Evolutionary conservation across 2,888 invertebrate genomes (phyloP).

Genomic region (Tenthredo notha): DNA sequence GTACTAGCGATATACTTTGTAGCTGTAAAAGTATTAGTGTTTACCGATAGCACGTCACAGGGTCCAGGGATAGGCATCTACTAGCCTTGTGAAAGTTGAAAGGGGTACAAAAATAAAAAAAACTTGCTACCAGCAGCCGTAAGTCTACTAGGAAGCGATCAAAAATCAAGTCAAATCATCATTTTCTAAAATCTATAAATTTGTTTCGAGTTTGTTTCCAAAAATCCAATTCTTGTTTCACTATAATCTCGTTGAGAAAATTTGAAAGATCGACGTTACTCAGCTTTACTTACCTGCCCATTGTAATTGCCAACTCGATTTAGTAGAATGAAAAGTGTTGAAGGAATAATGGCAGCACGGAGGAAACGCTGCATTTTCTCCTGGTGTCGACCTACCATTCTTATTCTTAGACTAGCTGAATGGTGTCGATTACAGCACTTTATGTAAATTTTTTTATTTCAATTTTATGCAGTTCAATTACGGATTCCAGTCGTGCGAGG

Average conservation of each 20-base stretch:
- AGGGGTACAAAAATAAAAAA: neutral
- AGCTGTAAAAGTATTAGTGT: constrained; percentile 64
- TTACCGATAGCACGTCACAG: neutral
- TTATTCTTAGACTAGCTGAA: neutral
- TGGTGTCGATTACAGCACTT: neutral
- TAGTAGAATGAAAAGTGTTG: neutral
- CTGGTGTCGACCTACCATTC: constrained; percentile 1
- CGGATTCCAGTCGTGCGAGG: constrained; percentile 8
- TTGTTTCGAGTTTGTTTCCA: neutral
- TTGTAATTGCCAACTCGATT: constrained; percentile 26
- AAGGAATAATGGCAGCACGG: neutral
- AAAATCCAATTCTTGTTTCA: neutral
- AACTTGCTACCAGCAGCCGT: neutral
- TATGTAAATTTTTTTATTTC: constrained; percentile 2
- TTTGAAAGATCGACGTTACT: neutral
- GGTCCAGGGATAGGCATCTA: neutral
- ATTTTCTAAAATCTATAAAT: neutral
- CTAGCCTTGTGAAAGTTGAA: neutral
- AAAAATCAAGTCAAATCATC: neutral
- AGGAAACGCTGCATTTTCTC: neutral
- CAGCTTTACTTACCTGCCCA: constrained; percentile 25
- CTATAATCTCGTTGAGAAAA: neutral
- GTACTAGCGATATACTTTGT: constrained; percentile 77
- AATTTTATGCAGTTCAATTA: constrained; percentile 38
- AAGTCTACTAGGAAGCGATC: neutral